phyloP scores from a whole-genome alignment of 2,888 invertebrate genomes.

The Osmoderma eremita region DNA sequence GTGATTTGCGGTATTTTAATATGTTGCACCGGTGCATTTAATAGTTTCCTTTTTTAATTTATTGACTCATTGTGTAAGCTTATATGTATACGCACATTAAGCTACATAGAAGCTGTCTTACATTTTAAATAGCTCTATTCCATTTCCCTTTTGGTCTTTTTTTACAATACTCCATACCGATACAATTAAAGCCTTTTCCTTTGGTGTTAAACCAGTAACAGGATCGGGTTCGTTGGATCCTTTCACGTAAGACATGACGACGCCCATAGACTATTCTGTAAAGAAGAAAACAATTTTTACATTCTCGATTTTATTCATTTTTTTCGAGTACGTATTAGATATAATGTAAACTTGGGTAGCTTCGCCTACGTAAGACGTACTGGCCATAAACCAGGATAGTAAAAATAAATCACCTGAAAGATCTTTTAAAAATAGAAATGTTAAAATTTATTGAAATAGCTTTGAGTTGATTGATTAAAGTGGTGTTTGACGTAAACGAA shows the following conservation, averaged over 20 bases:
- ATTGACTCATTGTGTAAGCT: neutral
- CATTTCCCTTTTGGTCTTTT: conserved; percentile 63
- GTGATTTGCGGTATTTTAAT: no score
- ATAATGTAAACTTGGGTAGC: neutral
- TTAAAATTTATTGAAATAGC: conserved; percentile 10
- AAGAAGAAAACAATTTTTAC: conserved; percentile 19
- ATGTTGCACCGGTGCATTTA: no score
- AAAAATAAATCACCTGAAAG: conserved; percentile 2
- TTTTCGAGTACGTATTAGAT: neutral
- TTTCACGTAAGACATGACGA: conserved; percentile 19
- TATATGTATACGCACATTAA: neutral
- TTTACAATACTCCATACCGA: conserved; percentile 64
- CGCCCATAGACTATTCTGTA: conserved; percentile 20
- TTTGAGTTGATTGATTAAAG: neutral
- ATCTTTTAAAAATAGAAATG: conserved; percentile 17
- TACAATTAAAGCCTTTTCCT: conserved; percentile 62
- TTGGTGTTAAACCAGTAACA: conserved; percentile 62
- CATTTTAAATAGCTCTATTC: conserved; percentile 63
- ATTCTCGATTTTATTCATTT: neutral
- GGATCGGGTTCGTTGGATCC: conserved; percentile 55
- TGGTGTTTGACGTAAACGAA: neutral
- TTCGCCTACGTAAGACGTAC: neutral
- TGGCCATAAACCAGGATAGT: conserved; percentile 2
- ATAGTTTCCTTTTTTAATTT: no score
- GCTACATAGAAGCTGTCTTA: conserved; percentile 55